Base-by-base conservation (phyloP, 2,113 vertebrate genomes). In the Chiloscyllium plagiosum region DNA sequence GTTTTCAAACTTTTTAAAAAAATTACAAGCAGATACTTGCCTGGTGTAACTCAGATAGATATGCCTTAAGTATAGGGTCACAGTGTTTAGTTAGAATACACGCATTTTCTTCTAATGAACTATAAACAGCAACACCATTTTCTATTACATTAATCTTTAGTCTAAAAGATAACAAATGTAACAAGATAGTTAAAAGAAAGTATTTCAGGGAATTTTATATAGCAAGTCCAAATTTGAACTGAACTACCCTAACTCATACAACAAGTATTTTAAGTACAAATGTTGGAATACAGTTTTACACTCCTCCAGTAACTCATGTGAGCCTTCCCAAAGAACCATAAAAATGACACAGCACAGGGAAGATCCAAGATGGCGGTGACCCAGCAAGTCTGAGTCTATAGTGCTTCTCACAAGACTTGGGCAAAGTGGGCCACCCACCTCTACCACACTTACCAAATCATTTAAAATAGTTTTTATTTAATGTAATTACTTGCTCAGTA, bases 11-110 rank as follows among this genome's bases (percentile, higher is more conserved):
- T 68, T 94, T 66, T 42, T 12, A 61, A 61, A 61, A 61, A 61
- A 37, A 94, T 69, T 94, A 94, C 90, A 94, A 68, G 90, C 65
- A 68, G 90, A 94, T 68, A 94, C 90, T 94, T 66, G 90, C 66
- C 65, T n/a, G 29, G 33, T 37, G 50, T 37, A 42, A 65, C 90
- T 94, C 33, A 22, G 33, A 68, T 69, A 42, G 90, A 94, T 94
- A 94, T 37, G 22, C n/a, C 33, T 94, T 24, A 94, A 20, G 5
- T 94, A n/a, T 94, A 37, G 65, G 37, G 65, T 94, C 90, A 94
- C 37, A 17, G 90, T 24, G 19, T 65, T 94, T 42, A 68, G 90
- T 37, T n/a, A 94, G 17, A 33, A 94, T 19, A 42, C 29, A 68
- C 37, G 26, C 52, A 61, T 90, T 94, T 94, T 69, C 15, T 37